Evolutionary conservation across 2,113 vertebrate genomes (phyloP), one percentile per base, ranked within the genome.

Genomic region (Tonatia bakeri): DNA sequence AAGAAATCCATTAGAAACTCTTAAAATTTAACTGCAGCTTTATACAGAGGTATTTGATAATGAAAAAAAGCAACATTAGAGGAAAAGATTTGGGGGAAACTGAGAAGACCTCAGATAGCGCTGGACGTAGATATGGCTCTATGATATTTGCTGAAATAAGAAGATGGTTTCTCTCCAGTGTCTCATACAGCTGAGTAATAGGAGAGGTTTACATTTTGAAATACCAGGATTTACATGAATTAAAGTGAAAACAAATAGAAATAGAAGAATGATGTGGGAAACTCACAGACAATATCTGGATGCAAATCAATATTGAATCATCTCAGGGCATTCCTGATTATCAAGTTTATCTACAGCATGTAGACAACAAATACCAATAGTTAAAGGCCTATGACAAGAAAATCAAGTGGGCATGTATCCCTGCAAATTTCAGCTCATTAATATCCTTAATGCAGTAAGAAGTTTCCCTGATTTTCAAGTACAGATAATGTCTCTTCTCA

Each of bases 211-310:
- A 19, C 16, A 38, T 75, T 52, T 61, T 72, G 33, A 93, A 84
- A 96, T 87, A 79, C 5, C 38, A 82, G 12, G 10, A 59, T 43
- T 50, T 72, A 2, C 36, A 76, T 50, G n/a, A 2, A 79, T 79
- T 70, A n/a, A 17, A 76, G 33, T 83, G 83, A 69, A 43, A 94
- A 59, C 5, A 85, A 75, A 65, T 38, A 84, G 17, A 91, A 75
- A 61, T 26, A 38, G 19, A 84, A 80, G 77, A 75, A 76, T 64
- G 76, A 90, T 43, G 24, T 9, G 56, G 76, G 43, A 69, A 16
- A 82, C 16, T 43, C 56, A 28, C 2, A 86, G 31, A 59, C 24
- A 50, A 56, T 82, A 67, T 20, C 22, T 40, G 10, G 15, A 73
- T 28, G 28, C 28, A 59, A 54, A 54, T 3, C 7, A 76, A 2